Conservation (phyloP, 1,140 invertebrate species). For the Drosophila nannoptera region DNA sequence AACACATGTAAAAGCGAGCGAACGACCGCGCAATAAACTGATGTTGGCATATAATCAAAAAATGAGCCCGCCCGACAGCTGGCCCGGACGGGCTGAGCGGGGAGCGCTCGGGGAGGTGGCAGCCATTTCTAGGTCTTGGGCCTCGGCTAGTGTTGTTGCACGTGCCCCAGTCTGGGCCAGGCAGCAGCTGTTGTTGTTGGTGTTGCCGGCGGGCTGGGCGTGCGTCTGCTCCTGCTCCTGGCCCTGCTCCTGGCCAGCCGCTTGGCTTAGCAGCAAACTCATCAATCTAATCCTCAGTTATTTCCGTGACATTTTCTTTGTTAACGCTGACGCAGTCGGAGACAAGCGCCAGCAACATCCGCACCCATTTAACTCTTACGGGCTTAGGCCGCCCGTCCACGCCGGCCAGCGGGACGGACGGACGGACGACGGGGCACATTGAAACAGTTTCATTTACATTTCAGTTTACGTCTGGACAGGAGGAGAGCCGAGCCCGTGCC, state of each 20-base stretch:
- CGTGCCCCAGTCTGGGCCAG: slow-evolving; percentile 24
- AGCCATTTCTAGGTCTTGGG: neutral
- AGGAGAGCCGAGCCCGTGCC: neutral
- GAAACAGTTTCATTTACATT: slow-evolving; percentile 71
- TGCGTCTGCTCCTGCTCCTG: neutral
- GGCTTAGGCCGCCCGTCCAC: slow-evolving; percentile 18
- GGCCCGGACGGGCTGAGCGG: too few species aligned
- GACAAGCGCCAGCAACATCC: slow-evolving; percentile 36
- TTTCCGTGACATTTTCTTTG: slow-evolving; percentile 76
- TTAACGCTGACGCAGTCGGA: slow-evolving; percentile 45
- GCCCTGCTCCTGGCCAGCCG: slow-evolving; percentile 24
- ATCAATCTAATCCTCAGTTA: slow-evolving; percentile 75
- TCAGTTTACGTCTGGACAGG: slow-evolving; percentile 50
- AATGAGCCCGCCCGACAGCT: slow-evolving; percentile 7
- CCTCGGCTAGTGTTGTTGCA: slow-evolving; percentile 17
- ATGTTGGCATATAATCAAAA: slow-evolving; percentile 66
- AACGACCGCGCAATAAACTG: slow-evolving; percentile 62
- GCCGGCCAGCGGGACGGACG: slow-evolving; percentile 5
- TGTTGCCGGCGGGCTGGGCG: neutral
- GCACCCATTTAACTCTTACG: slow-evolving; percentile 62
- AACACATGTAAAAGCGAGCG: slow-evolving; percentile 51
- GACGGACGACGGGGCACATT: slow-evolving; percentile 33
- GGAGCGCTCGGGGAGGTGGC: neutral
- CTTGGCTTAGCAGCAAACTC: slow-evolving; percentile 67
- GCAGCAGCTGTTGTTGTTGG: neutral